Percentiles rank a stretch among this genome's conserved stretches.
Conservation (phyloP, 2,888 invertebrate species). For the Troilus luridus region DNA sequence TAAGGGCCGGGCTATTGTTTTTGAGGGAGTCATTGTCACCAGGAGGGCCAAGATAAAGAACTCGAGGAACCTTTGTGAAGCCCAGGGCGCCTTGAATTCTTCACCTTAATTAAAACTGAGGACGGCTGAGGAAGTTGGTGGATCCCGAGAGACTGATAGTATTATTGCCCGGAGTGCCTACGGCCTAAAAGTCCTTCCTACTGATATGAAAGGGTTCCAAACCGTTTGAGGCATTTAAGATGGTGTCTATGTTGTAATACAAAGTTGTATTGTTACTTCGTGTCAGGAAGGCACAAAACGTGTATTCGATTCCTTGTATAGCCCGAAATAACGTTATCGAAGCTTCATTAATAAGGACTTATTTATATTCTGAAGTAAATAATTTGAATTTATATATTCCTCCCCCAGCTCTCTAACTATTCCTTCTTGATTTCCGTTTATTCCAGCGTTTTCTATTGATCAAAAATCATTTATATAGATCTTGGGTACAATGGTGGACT, state of each 20-base stretch:
- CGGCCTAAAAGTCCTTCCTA: background rate
- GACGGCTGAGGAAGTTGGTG: slow-evolving; percentile 41
- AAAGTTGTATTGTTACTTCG: background rate
- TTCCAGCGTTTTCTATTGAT: too few relatives aligned
- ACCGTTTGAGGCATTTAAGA: slow-evolving; percentile 34
- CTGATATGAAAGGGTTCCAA: slow-evolving; percentile 42
- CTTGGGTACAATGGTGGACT: too few relatives aligned
- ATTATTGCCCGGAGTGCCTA: slow-evolving; percentile 12
- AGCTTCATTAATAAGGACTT: background rate
- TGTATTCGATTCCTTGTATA: background rate
- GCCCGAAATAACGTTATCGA: background rate
- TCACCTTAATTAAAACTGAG: slow-evolving; percentile 54
- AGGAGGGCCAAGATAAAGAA: slow-evolving; percentile 21
- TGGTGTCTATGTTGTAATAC: slow-evolving; percentile 14
- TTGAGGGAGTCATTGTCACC: slow-evolving; percentile 45
- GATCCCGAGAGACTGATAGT: background rate
- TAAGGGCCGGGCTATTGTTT: slow-evolving; percentile 43
- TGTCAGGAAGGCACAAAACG: background rate
- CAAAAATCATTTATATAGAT: too few relatives aligned
- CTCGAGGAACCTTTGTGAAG: slow-evolving; percentile 42
- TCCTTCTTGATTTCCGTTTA: too few relatives aligned
- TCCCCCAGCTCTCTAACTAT: too few relatives aligned
- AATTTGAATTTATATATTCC: background rate
- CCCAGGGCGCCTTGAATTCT: slow-evolving; percentile 23
- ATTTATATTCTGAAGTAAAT: background rate